These are phyloP conservation scores for Dasyornis broadbenti DNA, from an alignment of 2,113 vertebrate species.

Conservation along the genomic window DNA sequence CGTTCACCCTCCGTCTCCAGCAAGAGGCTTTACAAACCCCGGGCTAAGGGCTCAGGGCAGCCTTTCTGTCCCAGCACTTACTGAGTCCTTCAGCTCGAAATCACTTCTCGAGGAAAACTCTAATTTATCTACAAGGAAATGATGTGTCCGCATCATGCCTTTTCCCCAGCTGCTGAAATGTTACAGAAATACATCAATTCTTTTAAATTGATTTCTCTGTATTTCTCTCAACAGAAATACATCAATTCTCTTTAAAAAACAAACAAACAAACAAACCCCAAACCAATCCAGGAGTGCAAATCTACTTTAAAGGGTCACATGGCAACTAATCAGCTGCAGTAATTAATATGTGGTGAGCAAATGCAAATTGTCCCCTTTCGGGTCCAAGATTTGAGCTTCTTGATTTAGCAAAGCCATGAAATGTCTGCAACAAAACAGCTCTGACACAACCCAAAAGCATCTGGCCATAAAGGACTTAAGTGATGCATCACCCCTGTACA, in stretches of 20 bases:
- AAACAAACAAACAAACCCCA: too few relatives aligned
- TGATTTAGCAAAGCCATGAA: background rate
- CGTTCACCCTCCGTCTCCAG: fast-evolving
- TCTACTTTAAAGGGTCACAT: fast-evolving
- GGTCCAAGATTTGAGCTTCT: background rate
- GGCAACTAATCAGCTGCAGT: background rate
- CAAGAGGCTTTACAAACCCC: fast-evolving
- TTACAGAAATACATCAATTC: background rate
- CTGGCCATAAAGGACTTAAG: background rate
- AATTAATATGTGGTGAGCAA: fast-evolving
- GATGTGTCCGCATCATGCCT: background rate
- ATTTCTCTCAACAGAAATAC: too few relatives aligned
- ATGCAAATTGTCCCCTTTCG: background rate
- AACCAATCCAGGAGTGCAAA: fast-evolving
- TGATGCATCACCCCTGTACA: background rate
- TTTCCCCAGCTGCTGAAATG: background rate
- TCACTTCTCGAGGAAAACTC: background rate
- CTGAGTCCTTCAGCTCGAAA: background rate
- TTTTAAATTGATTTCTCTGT: too few relatives aligned
- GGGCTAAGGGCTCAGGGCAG: fast-evolving
- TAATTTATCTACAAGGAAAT: background rate
- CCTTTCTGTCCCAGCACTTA: background rate
- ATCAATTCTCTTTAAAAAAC: too few relatives aligned
- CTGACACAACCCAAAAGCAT: background rate
- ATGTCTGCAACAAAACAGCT: background rate